Evolutionary conservation across 2,888 invertebrate genomes (phyloP).

Genomic region (Leptothorax acervorum): DNA sequence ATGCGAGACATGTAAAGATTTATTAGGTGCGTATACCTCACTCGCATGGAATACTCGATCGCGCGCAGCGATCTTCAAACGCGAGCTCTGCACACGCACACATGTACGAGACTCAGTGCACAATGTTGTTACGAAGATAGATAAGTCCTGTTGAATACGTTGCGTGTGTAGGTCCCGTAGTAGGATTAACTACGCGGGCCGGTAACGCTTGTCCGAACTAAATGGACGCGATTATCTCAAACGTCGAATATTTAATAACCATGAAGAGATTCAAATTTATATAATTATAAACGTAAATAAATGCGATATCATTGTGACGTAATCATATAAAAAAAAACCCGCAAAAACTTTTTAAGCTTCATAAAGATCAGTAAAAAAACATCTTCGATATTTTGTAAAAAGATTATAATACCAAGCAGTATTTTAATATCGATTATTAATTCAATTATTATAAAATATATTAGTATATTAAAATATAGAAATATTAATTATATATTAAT

Average conservation of each 20-base stretch:
- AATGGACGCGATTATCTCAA: conserved; percentile 42
- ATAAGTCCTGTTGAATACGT: conserved; percentile 37
- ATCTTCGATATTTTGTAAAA: neutral
- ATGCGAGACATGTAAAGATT: conserved; percentile 28
- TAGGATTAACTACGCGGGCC: conserved; percentile 39
- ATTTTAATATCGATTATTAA: neutral
- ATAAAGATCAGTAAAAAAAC: neutral
- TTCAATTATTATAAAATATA: neutral
- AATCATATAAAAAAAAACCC: neutral
- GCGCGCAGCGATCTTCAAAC: conserved; percentile 35
- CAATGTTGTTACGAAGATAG: conserved; percentile 51
- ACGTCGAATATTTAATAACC: conserved; percentile 38
- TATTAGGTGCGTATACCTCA: conserved; percentile 41
- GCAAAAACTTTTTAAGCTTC: neutral
- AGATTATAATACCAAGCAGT: neutral
- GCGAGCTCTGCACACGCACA: neutral
- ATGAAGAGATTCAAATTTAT: neutral
- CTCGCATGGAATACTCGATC: conserved; percentile 19
- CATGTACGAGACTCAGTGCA: conserved; percentile 4
- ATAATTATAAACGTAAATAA: conserved; percentile 27
- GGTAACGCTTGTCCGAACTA: conserved; percentile 37
- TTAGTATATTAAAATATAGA: neutral
- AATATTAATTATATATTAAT: neutral
- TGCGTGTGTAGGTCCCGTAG: conserved; percentile 23
- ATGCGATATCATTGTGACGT: neutral